Base-by-base conservation (phyloP, 2,113 vertebrate species). In the Toxotes jaculatrix region DNA sequence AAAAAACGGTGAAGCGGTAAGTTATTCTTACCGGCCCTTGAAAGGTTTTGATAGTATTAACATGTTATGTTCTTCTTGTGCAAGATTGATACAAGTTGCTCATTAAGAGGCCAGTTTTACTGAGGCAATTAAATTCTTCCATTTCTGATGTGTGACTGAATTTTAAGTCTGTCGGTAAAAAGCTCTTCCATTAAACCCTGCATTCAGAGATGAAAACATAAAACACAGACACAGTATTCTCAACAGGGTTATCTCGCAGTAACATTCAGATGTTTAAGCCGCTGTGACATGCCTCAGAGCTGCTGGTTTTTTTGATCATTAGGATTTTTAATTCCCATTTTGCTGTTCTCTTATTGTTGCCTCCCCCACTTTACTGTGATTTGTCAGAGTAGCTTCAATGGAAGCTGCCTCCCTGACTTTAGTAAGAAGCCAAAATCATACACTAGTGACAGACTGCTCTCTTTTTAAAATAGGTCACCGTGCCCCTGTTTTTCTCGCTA, bases 301-400 rank as follows among this genome's bases (percentile, higher is more conserved):
- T 61, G 42, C 27, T 31, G 1, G 1, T 60, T 43, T 23, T 55
- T 82, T 66, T 66, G 21, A 77, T 89, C 60, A 67, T 81, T 34
- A 61, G 43, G 34, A 62, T 68, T 78, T 62, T 53, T 16, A 78
- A 83, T 69, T 87, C 51, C 34, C n/a, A 53, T 63, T 55, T 43
- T 53, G 23, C 31, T 66, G 56, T 68, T 61, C 17, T 31, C 16
- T 73, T 62, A 62, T 81, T 17, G 6, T 31, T 19, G 23, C 60
- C 43, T 74, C 19, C 16, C 68, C 21, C 31, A 61, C 45, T 55
- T 61, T 23, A 19, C 17, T 55, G 57, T 43, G 56, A 69, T 74
- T 77, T 84, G 51, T 57, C 40, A 77, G 45, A 70, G 63, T 14
- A 43, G 40, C 36, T 56, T 67, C 78, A 63, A 12, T 38, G 21